These are phyloP conservation scores for Chiloscyllium plagiosum DNA, from an alignment of 2,113 vertebrate genomes.

Conservation along the genomic window DNA sequence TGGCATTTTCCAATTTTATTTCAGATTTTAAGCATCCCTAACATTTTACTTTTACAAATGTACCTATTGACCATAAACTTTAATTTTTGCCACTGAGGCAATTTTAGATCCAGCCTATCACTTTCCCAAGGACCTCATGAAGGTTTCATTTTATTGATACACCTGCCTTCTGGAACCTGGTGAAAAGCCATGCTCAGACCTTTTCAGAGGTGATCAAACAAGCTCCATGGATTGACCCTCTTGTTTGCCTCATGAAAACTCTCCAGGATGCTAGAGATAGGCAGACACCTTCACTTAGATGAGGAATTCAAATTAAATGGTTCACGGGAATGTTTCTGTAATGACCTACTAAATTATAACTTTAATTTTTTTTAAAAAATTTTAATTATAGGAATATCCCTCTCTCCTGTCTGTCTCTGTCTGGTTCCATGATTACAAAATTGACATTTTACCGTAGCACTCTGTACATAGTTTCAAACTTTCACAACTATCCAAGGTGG, in stretches of 20 bases:
- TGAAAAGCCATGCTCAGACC: background rate
- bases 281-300: no score
- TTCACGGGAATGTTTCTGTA: background rate
- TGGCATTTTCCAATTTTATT: no score
- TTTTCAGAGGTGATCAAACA: background rate
- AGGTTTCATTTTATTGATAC: background rate
- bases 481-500: background rate
- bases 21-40: no score
- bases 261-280: background rate
- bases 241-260: no score
- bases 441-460: background rate
- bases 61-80: background rate
- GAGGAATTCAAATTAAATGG: background rate
- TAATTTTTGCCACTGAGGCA: background rate
- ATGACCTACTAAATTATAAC: background rate
- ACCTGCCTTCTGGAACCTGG: background rate
- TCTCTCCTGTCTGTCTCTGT: background rate
- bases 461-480: conserved; percentile 20
- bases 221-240: background rate
- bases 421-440: background rate
- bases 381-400: background rate
- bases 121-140: background rate
- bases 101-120: background rate
- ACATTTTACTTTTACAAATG: no score
- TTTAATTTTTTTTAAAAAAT: background rate